Conservation (phyloP, 1,140 invertebrate genomes). For the Neodiprion virginianus region DNA sequence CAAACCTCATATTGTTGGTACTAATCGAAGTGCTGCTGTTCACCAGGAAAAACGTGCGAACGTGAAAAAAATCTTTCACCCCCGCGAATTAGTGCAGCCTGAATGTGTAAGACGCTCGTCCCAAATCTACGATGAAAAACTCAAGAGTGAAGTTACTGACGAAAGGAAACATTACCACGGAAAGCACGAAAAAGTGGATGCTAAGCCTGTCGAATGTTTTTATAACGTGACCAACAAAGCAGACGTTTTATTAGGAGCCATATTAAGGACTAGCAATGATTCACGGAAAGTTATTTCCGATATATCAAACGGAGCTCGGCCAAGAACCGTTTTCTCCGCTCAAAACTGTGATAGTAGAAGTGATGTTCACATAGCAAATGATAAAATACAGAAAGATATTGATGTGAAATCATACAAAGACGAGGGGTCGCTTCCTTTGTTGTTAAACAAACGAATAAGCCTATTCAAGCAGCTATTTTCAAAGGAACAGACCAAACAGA, state of each 20-base stretch:
- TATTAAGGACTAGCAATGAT: slow-evolving; percentile 55
- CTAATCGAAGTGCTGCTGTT: not conserved
- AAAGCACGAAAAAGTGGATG: slow-evolving; percentile 14
- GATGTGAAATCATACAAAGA: slow-evolving; percentile 35
- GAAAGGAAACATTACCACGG: not conserved
- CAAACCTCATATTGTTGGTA: not conserved
- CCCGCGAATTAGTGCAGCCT: too few relatives aligned
- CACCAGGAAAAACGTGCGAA: not conserved
- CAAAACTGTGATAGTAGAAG: slow-evolving; percentile 5
- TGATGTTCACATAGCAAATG: not conserved
- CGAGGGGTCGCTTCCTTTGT: slow-evolving; percentile 45
- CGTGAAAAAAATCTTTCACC: not conserved
- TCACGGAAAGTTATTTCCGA: slow-evolving; percentile 33
- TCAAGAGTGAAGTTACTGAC: too few relatives aligned
- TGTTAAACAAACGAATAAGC: slow-evolving; percentile 49
- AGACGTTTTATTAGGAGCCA: slow-evolving; percentile 63
- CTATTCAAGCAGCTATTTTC: slow-evolving; percentile 52
- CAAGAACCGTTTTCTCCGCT: slow-evolving; percentile 23
- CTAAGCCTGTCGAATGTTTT: slow-evolving; percentile 29
- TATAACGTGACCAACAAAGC: slow-evolving; percentile 57
- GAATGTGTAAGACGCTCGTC: too few relatives aligned
- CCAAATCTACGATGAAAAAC: not conserved
- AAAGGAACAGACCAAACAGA: slow-evolving; percentile 44
- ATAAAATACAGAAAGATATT: slow-evolving; percentile 8
- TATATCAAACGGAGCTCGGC: slow-evolving; percentile 38